Evolutionary conservation across 2,888 invertebrate species (phyloP).

Genomic region (Periphyllus acericola): DNA sequence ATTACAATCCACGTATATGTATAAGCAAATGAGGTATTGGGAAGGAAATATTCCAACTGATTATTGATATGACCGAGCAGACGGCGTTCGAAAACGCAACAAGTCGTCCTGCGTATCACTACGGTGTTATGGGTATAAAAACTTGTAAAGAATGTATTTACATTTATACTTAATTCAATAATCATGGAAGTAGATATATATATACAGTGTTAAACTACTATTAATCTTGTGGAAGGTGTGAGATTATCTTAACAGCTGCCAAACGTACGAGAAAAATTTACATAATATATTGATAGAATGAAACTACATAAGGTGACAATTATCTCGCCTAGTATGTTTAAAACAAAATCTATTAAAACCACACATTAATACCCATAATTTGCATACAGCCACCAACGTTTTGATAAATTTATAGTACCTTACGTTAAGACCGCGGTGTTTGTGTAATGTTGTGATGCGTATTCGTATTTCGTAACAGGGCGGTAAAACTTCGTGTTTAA

Average conservation of each 20-base stretch:
- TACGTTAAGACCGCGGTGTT: background rate
- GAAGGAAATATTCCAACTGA: background rate
- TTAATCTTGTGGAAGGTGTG: background rate
- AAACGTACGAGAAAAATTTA: slow-evolving; percentile 26
- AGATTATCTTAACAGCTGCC: slow-evolving; percentile 37
- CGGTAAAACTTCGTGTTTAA: background rate
- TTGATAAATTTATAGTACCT: slow-evolving; percentile 13
- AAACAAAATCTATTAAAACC: slow-evolving; percentile 33
- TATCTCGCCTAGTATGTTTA: background rate
- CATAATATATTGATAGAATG: slow-evolving; percentile 21
- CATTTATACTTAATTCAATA: too few species aligned
- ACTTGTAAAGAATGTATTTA: too few species aligned
- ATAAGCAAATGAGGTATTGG: too few species aligned
- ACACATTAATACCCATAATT: slow-evolving; percentile 9
- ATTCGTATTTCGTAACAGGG: too few species aligned
- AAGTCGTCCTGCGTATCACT: background rate
- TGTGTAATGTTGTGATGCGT: background rate
- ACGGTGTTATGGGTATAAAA: too few species aligned
- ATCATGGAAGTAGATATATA: too few species aligned
- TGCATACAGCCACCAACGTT: background rate
- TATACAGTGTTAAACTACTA: too few species aligned
- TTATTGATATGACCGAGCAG: background rate
- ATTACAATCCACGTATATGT: too few species aligned
- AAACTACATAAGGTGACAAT: slow-evolving; percentile 16
- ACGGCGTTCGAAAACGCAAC: background rate